Evolutionary conservation across 2,797 vertebrate genomes (phyloP).

Genomic region (Tiaroga cobitis): DNA sequence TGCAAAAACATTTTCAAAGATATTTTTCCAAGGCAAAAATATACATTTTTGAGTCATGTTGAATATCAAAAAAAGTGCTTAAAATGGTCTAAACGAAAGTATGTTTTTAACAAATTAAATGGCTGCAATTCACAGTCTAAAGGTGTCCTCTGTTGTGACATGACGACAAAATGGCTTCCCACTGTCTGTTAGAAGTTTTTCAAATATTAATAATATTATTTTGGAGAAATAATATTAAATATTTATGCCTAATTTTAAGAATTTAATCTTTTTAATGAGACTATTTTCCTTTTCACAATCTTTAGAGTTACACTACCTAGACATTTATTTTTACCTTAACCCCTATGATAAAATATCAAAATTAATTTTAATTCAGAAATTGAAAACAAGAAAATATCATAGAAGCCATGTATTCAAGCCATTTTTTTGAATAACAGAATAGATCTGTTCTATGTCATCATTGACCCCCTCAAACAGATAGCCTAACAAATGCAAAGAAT

Average conservation of each 20-base stretch:
- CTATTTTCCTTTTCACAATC: not conserved
- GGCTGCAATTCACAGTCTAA: not conserved
- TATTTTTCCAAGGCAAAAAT: not conserved
- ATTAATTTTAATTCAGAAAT: not conserved
- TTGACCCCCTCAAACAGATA: not conserved
- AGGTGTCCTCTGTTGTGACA: constrained; percentile 12
- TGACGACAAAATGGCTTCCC: constrained; percentile 27
- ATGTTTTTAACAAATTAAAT: not conserved
- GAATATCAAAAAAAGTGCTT: not conserved
- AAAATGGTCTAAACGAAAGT: not conserved
- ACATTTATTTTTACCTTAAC: not conserved
- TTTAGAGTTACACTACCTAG: too few relatives aligned
- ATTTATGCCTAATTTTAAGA: not conserved
- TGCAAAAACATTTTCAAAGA: not conserved
- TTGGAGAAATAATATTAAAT: not conserved
- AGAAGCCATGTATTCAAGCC: not conserved
- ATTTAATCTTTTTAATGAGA: not conserved
- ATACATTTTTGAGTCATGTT: not conserved
- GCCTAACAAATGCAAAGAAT: not conserved
- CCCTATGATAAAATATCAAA: not conserved
- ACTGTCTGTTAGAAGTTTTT: not conserved
- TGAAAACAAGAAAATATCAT: not conserved
- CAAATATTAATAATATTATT: not conserved
- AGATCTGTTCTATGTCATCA: not conserved
- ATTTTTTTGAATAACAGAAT: not conserved